phyloP scores from a whole-genome alignment of 2,797 vertebrate genomes.

The Myoxocephalus aenaeus region DNA sequence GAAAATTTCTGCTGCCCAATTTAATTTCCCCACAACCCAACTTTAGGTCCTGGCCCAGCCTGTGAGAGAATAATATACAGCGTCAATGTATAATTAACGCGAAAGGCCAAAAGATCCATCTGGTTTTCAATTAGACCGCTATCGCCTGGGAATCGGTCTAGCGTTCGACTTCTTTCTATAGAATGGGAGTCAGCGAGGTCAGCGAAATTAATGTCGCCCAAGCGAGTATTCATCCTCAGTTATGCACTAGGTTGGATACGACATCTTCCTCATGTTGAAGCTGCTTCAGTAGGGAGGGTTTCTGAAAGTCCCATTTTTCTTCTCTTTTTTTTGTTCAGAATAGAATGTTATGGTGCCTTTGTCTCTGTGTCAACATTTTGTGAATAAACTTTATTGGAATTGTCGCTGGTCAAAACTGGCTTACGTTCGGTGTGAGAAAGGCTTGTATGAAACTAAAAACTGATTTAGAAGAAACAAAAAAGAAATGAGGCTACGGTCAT shows the following conservation, averaged over 20 bases:
- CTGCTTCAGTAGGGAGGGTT: not conserved
- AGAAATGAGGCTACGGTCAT: no score
- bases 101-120: constrained; percentile 66
- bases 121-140: constrained; percentile 69
- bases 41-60: constrained; percentile 21
- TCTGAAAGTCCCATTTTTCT: not conserved
- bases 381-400: not conserved
- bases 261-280: constrained; percentile 30
- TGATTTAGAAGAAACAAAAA: no score
- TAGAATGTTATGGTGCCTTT: not conserved
- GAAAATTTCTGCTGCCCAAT: constrained; percentile 28
- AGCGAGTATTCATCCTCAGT: constrained; percentile 27
- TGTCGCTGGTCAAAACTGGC: not conserved
- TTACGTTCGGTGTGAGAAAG: not conserved
- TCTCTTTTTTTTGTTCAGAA: not conserved
- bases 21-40: constrained; percentile 47
- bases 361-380: no score
- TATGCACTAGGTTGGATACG: constrained; percentile 33
- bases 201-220: constrained; percentile 55
- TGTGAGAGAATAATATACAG: constrained; percentile 55
- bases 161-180: constrained; percentile 49
- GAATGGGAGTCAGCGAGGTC: constrained; percentile 52
- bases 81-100: constrained; percentile 66
- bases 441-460: no score
- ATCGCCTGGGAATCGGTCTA: constrained; percentile 49